phyloP scores from a whole-genome alignment of 2,797 vertebrate species.

The Capromys pilorides region DNA sequence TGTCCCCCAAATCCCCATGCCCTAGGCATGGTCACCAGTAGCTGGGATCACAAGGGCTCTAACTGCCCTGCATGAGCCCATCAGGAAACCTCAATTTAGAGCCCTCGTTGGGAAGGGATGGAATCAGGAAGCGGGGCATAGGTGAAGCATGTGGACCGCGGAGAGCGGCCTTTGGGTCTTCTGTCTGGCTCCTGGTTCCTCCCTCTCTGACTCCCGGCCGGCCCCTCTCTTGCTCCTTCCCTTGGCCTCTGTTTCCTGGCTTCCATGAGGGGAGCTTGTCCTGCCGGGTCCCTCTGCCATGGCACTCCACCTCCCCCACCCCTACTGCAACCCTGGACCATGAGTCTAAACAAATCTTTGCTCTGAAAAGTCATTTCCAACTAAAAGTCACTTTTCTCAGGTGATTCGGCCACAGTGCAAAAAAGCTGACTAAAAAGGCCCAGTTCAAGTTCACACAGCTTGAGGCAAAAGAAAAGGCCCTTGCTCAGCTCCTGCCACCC shows the following conservation, averaged over 20 bases:
- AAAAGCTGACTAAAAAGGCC: neutral
- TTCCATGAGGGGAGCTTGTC: neutral
- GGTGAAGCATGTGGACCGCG: neutral
- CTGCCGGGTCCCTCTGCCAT: too few relatives aligned
- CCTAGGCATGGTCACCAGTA: neutral
- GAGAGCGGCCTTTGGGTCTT: neutral
- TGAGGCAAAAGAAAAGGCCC: neutral
- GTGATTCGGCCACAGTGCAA: neutral
- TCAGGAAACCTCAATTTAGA: neutral
- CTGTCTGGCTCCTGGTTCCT: neutral
- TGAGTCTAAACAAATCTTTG: neutral
- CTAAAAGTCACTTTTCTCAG: neutral
- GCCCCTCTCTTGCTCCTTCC: neutral
- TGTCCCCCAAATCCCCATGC: neutral
- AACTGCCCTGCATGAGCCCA: neutral
- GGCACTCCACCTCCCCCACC: neutral
- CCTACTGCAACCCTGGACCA: neutral
- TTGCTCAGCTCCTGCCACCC: neutral
- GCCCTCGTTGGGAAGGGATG: neutral
- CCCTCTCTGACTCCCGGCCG: neutral
- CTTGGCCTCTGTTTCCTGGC: neutral
- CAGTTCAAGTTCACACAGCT: too few relatives aligned
- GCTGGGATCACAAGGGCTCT: neutral
- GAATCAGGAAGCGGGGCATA: neutral
- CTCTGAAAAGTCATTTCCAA: neutral